These are phyloP conservation scores for Aegotheles bennettii DNA, from an alignment of 2,113 vertebrate species.

Conservation along the genomic window DNA sequence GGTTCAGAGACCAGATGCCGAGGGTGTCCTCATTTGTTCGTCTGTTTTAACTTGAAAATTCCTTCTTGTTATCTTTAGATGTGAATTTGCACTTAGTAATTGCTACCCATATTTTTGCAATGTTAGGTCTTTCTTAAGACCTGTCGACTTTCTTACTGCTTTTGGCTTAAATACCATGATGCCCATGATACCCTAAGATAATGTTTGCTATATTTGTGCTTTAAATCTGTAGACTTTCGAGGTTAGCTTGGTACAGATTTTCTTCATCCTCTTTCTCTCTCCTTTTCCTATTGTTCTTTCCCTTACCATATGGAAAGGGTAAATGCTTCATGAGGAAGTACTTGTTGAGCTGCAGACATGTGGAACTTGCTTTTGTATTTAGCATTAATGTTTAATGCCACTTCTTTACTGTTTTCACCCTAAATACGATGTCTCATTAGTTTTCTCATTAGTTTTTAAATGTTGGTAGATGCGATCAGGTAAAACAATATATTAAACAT, in stretches of 20 bases:
- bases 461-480: background rate
- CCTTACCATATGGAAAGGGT: background rate
- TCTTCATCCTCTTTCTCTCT: background rate
- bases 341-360: background rate
- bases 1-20: background rate
- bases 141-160: background rate
- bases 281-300: background rate
- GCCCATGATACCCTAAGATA: background rate
- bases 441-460: background rate
- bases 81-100: background rate
- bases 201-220: background rate
- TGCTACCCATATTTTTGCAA: background rate
- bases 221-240: background rate
- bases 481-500: background rate
- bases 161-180: background rate
- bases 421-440: rapidly evolving
- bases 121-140: background rate
- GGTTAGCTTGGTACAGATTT: background rate
- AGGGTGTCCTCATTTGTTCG: background rate
- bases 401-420: background rate
- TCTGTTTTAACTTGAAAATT: background rate
- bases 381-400: rapidly evolving
- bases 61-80: background rate
- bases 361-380: background rate
- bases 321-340: background rate